Evolutionary conservation across 1,140 invertebrate genomes (phyloP).

Genomic region (Atta cephalotes): DNA sequence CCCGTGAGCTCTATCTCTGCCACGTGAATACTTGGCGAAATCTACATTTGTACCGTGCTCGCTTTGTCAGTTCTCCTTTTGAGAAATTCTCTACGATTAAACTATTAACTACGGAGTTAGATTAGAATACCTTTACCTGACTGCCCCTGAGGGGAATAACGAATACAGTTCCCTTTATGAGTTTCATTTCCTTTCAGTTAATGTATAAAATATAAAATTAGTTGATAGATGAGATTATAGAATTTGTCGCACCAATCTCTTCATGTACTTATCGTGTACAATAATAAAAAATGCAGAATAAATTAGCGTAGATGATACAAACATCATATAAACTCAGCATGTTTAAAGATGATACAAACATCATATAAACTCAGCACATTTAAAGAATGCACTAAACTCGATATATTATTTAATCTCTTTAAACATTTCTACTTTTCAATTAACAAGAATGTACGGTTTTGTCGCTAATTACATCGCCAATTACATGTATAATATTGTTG

Average conservation of each 20-base stretch:
- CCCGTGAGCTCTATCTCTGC: slow-evolving; percentile 23
- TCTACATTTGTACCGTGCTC: neutral
- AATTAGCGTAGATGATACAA: neutral
- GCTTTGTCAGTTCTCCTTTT: slow-evolving; percentile 40
- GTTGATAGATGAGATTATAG: neutral
- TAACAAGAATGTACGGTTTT: neutral
- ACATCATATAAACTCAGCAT: neutral
- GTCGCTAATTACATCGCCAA: slow-evolving; percentile 38
- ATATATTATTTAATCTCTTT: neutral
- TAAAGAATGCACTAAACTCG: slow-evolving; percentile 47
- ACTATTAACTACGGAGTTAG: slow-evolving; percentile 42
- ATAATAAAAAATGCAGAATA: neutral
- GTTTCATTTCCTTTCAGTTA: neutral
- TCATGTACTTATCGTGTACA: neutral
- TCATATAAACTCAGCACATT: neutral
- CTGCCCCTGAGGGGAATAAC: neutral
- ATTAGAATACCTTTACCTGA: slow-evolving; percentile 17
- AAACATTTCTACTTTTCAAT: neutral
- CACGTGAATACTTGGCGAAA: slow-evolving; percentile 44
- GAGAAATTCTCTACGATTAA: slow-evolving; percentile 43
- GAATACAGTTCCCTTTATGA: neutral
- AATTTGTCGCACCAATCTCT: neutral
- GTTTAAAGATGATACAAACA: neutral
- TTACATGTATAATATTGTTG: neutral
- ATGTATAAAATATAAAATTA: neutral